Evolutionary conservation across 2,888 invertebrate species (phyloP), one percentile per base, ranked within the genome.

Genomic region (Bellardia pandia): DNA sequence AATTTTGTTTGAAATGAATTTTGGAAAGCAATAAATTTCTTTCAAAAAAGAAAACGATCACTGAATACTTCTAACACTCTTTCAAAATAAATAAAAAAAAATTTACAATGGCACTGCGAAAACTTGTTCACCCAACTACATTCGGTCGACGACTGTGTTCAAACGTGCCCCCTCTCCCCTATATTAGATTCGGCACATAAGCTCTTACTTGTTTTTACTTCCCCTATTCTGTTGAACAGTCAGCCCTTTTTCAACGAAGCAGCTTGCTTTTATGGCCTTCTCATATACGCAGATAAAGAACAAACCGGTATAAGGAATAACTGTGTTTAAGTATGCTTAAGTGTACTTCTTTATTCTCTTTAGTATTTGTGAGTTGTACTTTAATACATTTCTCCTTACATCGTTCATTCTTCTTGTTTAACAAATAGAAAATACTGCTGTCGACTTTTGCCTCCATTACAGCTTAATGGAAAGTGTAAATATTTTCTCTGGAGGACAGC

Each of bases 401-500:
- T 33, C 33, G 33, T 33, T 53, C 58, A 9, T 58, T 16, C 72
- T 72, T 58, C 8, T 30, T 42, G n/a, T 45, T 37, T 33, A 62
- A 66, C 40, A 66, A 40, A 66, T 11, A 76, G 4, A 40, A 42
- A 68, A 66, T 58, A 40, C 14, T 40, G 16, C 48, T n/a, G 13
- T 56, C 58, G 60, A 68, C 75, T 82, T 82, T 69, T 76, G 75
- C 51, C 8, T 77, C 30, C n/a, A 42, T 7, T 56, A 72, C 45
- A 30, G n/a, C 14, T 72, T 33, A 72, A 58, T 60, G 64, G n/a
- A 42, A 56, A 58, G 71, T 58, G 62, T 58, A 76, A 86, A 79
- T 64, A 53, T 77, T 81, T 77, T 81, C 76, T 69, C 72, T 42
- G 16, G 23, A 14, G 69, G 45, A 40, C 56, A 69, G 6, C 81